These are phyloP conservation scores for Brachionus calyciflorus DNA, from an alignment of 1,140 invertebrate genomes.

Conservation along the genomic window DNA sequence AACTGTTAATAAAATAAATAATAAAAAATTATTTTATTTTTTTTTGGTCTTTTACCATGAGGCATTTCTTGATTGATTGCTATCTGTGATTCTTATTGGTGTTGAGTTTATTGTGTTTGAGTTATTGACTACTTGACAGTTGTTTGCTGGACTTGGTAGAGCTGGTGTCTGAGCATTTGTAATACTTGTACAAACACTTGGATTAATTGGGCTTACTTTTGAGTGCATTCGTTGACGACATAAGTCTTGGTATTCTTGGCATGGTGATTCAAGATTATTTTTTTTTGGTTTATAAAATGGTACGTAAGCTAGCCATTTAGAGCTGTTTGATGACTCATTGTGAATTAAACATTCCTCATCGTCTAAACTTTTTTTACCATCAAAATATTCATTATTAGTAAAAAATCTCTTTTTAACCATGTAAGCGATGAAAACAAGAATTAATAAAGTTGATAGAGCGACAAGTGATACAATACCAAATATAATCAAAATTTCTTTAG, in stretches of 20 bases:
- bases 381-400: background rate
- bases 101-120: conserved; percentile 30
- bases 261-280: background rate
- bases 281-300: conserved; percentile 4
- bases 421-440: background rate
- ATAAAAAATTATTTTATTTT: background rate
- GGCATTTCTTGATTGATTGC: background rate
- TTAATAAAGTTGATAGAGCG: background rate
- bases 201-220: conserved; percentile 24
- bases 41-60: conserved; percentile 15
- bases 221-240: conserved; percentile 29
- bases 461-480: conserved; percentile 1
- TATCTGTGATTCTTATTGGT: background rate
- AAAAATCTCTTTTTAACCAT: conserved; percentile 4
- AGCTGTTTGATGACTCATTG: background rate
- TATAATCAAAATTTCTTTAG: conserved; percentile 15
- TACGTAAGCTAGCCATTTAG: background rate
- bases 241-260: conserved; percentile 3
- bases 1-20: conserved; percentile 23
- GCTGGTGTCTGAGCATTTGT: background rate
- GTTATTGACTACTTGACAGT: background rate
- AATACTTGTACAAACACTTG: background rate
- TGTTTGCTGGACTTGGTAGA: background rate
- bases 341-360: conserved; percentile 16
- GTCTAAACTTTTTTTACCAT: background rate